These are phyloP conservation scores for Erethizon dorsatum DNA, from an alignment of 2,797 vertebrate genomes.

Conservation along the genomic window DNA sequence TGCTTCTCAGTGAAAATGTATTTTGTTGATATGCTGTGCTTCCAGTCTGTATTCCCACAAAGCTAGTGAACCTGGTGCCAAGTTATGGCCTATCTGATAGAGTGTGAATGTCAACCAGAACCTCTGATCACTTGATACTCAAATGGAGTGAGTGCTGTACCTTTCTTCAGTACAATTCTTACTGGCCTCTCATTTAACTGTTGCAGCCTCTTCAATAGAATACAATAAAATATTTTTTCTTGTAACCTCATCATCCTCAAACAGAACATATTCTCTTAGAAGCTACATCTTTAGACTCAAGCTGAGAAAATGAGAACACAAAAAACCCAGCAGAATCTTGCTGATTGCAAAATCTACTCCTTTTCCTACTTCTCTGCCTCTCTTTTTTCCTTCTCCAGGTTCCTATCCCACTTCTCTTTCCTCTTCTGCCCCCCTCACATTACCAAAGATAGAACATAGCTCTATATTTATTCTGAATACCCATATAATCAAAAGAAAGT, in stretches of 20 bases:
- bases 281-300: background rate
- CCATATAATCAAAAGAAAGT: background rate
- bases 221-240: background rate
- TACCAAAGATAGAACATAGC: background rate
- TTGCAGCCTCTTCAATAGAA: background rate
- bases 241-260: background rate
- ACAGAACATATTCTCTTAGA: background rate
- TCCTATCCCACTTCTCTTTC: background rate
- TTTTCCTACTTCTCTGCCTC: background rate
- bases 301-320: background rate
- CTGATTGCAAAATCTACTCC: background rate
- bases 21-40: background rate
- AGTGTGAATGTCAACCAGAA: background rate
- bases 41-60: background rate
- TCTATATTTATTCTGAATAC: background rate
- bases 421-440: background rate
- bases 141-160: background rate
- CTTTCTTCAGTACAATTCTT: background rate
- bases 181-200: background rate
- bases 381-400: background rate
- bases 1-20: background rate
- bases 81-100: background rate
- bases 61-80: background rate
- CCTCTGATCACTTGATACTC: background rate
- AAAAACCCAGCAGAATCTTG: background rate